phyloP scores from a whole-genome alignment of 2,888 invertebrate genomes.

The Amiota mariae region DNA sequence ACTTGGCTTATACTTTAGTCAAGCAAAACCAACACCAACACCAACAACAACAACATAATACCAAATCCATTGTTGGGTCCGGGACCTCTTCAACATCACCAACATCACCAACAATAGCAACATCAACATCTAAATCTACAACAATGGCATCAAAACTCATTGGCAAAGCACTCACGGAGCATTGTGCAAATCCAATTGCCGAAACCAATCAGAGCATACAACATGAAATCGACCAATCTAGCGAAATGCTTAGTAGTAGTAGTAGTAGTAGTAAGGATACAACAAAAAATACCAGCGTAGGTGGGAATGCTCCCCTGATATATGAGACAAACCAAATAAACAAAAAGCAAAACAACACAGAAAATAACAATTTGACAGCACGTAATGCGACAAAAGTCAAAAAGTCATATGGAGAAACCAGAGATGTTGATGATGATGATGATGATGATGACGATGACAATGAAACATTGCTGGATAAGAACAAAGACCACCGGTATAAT shows the following conservation, averaged over 20 bases:
- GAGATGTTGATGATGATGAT: too few species aligned
- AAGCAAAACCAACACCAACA: slow-evolving; percentile 47
- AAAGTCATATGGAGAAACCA: slow-evolving; percentile 29
- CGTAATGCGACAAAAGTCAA: slow-evolving; percentile 38
- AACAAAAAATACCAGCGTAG: too few species aligned
- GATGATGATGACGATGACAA: too few species aligned
- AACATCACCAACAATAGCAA: slow-evolving; percentile 27
- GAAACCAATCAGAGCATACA: slow-evolving; percentile 39
- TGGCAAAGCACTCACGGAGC: slow-evolving; percentile 25
- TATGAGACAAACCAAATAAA: slow-evolving; percentile 10
- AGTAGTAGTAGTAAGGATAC: too few species aligned
- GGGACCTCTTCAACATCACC: neutral
- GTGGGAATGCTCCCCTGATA: slow-evolving; percentile 3
- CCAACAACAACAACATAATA: too few species aligned
- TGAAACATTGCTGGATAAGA: too few species aligned
- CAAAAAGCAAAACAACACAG: neutral
- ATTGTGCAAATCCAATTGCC: slow-evolving; percentile 34
- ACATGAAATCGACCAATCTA: slow-evolving; percentile 31
- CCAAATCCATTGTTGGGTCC: too few species aligned
- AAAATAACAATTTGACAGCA: slow-evolving; percentile 33
- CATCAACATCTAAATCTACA: slow-evolving; percentile 21
- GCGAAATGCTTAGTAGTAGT: slow-evolving; percentile 11
- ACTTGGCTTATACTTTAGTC: slow-evolving; percentile 71
- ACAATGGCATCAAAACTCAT: slow-evolving; percentile 34
- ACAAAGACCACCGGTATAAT: too few species aligned